Percentiles rank a stretch among this genome's conserved stretches.
Conservation (phyloP, 2,797 vertebrate species). For the Betta splendens region DNA sequence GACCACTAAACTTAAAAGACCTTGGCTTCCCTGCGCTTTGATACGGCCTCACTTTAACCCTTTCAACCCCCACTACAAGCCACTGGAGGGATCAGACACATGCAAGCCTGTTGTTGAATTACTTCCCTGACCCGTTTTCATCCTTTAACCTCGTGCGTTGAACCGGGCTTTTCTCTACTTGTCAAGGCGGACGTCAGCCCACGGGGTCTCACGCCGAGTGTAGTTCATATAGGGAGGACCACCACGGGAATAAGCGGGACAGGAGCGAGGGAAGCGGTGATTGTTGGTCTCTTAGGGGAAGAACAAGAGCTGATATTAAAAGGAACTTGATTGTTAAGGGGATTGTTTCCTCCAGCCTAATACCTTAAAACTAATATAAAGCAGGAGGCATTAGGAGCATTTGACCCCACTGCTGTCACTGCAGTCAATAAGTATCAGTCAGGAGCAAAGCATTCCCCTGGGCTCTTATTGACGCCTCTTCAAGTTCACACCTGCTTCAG, state of each 20-base stretch:
- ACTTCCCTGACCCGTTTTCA: slow-evolving; percentile 3
- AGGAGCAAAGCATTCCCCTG: neutral
- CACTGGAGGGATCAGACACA: slow-evolving; percentile 5
- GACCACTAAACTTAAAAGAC: slow-evolving; percentile 26
- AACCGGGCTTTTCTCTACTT: neutral
- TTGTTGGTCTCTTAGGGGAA: no score
- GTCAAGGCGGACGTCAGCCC: slow-evolving; percentile 5
- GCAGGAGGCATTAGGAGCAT: slow-evolving; percentile 12
- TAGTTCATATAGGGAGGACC: slow-evolving; percentile 6
- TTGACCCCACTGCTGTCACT: slow-evolving; percentile 20
- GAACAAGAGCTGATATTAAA: no score
- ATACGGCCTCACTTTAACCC: slow-evolving; percentile 16
- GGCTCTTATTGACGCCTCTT: slow-evolving; percentile 10
- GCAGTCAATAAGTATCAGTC: slow-evolving; percentile 5
- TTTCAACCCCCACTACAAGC: slow-evolving; percentile 28
- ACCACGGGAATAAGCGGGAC: slow-evolving; percentile 4
- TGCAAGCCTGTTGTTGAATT: neutral
- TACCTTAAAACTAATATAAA: slow-evolving; percentile 10
- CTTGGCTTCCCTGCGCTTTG: slow-evolving; percentile 17
- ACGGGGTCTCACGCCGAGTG: neutral
- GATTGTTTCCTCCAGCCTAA: slow-evolving; percentile 17
- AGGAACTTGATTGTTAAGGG: slow-evolving; percentile 22
- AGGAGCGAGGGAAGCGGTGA: no score
- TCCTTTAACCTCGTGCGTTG: neutral
- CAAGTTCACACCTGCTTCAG: slow-evolving; percentile 5